These are phyloP conservation scores for Melanostigma gelatinosum DNA, from an alignment of 2,113 vertebrate genomes.

Conservation along the genomic window DNA sequence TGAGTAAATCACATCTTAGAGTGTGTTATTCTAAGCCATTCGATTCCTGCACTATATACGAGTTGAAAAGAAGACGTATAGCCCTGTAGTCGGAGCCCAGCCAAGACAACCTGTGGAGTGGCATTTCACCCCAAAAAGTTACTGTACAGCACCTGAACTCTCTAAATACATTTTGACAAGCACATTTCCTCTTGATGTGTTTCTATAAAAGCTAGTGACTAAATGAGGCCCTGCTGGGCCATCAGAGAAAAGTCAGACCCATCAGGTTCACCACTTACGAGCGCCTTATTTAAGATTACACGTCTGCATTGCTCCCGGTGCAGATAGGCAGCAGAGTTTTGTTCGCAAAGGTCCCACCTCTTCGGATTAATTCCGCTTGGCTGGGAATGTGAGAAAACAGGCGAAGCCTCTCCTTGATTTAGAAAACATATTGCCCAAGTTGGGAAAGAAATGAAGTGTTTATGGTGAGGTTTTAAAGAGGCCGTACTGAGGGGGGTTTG, in stretches of 20 bases:
- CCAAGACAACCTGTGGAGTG: conserved; percentile 33
- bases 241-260: conserved; percentile 30
- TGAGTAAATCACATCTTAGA: conserved; percentile 11
- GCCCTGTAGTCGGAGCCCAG: conserved; percentile 1
- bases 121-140: conserved; percentile 32
- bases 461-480: conserved; percentile 36
- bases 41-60: conserved; percentile 43
- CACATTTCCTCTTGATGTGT: conserved; percentile 54
- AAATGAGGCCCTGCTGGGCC: conserved; percentile 48
- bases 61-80: conserved; percentile 39
- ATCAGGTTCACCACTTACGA: conserved; percentile 45
- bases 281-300: conserved; percentile 44
- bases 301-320: conserved; percentile 8
- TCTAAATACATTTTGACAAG: conserved; percentile 62
- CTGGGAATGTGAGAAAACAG: conserved; percentile 49
- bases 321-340: conserved; percentile 25
- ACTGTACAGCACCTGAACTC: conserved; percentile 18
- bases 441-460: conserved; percentile 52
- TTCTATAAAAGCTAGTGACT: conserved; percentile 32
- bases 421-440: conserved; percentile 63
- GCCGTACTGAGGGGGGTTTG: conserved; percentile 16
- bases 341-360: conserved; percentile 28
- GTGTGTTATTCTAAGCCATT: conserved; percentile 36
- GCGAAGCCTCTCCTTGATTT: conserved; percentile 49
- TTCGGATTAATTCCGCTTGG: conserved; percentile 44